Percentiles rank a stretch among this genome's conserved stretches.
phyloP scores from a whole-genome alignment of 2,113 vertebrate species.

The Lophius piscatorius region DNA sequence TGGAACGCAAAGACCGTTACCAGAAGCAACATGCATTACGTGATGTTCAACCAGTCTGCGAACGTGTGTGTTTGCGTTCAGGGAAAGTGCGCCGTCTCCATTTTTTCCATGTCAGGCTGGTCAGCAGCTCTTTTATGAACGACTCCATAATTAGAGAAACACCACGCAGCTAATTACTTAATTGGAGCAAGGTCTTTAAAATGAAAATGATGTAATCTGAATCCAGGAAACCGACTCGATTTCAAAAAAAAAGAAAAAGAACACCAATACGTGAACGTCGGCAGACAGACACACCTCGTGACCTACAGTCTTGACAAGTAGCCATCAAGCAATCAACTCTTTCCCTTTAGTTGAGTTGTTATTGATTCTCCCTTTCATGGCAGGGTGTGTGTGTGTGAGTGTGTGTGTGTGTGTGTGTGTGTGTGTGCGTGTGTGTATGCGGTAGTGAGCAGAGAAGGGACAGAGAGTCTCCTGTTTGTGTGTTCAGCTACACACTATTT shows the following conservation, averaged over 20 bases:
- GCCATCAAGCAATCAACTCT: conserved; percentile 67
- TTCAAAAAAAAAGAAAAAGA: conserved; percentile 51
- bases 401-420: conserved; percentile 18
- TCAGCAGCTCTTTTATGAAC: conserved; percentile 82
- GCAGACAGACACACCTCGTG: conserved; percentile 17
- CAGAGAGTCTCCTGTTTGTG: conserved; percentile 51
- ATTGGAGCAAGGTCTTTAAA: conserved; percentile 80
- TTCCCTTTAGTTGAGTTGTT: conserved; percentile 56
- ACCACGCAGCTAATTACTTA: conserved; percentile 82
- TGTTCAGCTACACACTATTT: conserved; percentile 68
- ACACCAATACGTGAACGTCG: conserved; percentile 17
- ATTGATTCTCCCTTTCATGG: conserved; percentile 72
- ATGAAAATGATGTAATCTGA: conserved; percentile 80
- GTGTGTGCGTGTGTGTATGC: conserved; percentile 13
- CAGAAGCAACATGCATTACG: conserved; percentile 73
- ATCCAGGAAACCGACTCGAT: conserved; percentile 70
- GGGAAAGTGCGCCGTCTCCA: conserved; percentile 66
- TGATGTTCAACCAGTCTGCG: conserved; percentile 49
- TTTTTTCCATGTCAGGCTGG: conserved; percentile 60
- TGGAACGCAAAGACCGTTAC: conserved; percentile 70
- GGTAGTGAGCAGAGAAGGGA: conserved; percentile 14
- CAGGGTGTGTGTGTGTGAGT: conserved; percentile 23
- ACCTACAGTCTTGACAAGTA: conserved; percentile 68
- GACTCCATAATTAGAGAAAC: conserved; percentile 79
- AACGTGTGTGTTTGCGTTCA: neutral